Conservation (phyloP, 1,140 invertebrate species). For the Galendromus occidentalis region DNA sequence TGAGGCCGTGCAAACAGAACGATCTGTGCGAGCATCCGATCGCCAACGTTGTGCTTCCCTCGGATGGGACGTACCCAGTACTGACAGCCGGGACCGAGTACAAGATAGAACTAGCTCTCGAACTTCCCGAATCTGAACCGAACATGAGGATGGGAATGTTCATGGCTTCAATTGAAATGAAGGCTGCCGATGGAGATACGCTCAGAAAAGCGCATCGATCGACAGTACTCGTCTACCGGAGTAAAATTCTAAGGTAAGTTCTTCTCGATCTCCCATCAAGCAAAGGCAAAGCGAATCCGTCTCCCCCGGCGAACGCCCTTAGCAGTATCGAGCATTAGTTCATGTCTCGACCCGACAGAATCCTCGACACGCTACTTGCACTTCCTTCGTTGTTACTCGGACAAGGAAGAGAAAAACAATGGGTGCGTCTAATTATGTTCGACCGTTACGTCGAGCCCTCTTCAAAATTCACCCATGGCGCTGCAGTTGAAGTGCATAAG, state of each 20-base stretch:
- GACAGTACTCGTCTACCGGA: neutral
- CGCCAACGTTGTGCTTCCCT: neutral
- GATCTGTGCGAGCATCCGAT: neutral
- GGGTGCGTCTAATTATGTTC: neutral
- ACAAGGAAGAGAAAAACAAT: neutral
- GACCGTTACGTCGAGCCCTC: neutral
- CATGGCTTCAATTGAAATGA: slow-evolving; percentile 3
- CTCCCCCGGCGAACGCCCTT: too few relatives aligned
- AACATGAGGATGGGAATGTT: neutral
- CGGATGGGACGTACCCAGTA: neutral
- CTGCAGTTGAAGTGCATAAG: neutral
- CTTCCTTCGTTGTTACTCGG: neutral
- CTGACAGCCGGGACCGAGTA: neutral
- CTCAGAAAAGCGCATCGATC: neutral
- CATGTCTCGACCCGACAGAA: neutral
- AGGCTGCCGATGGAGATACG: neutral
- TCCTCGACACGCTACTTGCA: neutral
- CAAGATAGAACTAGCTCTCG: neutral
- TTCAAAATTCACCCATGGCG: neutral
- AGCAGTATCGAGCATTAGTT: too few relatives aligned
- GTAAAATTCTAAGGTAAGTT: neutral
- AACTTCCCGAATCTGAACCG: neutral
- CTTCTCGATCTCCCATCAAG: too few relatives aligned
- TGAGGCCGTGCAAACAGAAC: neutral
- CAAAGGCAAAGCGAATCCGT: too few relatives aligned